Evolutionary conservation across 1,140 invertebrate genomes (phyloP).

Genomic region (Cotesia vestalis): DNA sequence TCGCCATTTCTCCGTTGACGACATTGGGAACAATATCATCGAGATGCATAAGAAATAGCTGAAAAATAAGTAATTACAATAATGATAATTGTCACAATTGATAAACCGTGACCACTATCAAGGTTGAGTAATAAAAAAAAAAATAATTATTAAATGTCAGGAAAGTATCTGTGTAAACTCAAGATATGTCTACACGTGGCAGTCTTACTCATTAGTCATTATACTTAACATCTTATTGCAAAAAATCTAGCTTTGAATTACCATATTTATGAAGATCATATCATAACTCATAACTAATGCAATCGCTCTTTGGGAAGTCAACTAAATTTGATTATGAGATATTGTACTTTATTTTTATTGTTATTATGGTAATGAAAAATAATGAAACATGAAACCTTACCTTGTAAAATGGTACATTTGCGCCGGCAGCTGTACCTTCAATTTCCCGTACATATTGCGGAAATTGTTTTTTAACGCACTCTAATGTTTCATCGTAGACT

Average conservation of each 20-base stretch:
- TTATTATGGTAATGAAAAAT: slow-evolving; percentile 11
- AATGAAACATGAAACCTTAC: slow-evolving; percentile 55
- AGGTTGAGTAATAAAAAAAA: background rate
- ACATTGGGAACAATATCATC: slow-evolving; percentile 78
- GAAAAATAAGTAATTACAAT: slow-evolving; percentile 46
- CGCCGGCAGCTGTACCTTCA: slow-evolving; percentile 84
- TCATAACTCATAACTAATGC: background rate
- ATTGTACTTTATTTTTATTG: slow-evolving; percentile 31
- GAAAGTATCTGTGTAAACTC: background rate
- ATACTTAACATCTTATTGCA: background rate
- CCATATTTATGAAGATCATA: background rate
- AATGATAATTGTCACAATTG: background rate
- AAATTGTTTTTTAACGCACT: slow-evolving; percentile 73
- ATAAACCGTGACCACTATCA: background rate
- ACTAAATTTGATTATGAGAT: background rate
- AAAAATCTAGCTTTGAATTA: background rate
- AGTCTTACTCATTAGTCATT: too few relatives aligned
- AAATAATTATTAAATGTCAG: slow-evolving; percentile 21
- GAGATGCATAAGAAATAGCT: slow-evolving; percentile 86
- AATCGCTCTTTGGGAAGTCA: too few relatives aligned
- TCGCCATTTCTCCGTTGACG: slow-evolving; percentile 52
- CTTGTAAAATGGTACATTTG: slow-evolving; percentile 82
- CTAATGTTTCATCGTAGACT: slow-evolving; percentile 79
- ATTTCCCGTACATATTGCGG: slow-evolving; percentile 85
- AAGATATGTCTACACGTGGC: background rate